Evolutionary conservation across 2,113 vertebrate genomes (phyloP).

Genomic region (Gambusia holbrooki): DNA sequence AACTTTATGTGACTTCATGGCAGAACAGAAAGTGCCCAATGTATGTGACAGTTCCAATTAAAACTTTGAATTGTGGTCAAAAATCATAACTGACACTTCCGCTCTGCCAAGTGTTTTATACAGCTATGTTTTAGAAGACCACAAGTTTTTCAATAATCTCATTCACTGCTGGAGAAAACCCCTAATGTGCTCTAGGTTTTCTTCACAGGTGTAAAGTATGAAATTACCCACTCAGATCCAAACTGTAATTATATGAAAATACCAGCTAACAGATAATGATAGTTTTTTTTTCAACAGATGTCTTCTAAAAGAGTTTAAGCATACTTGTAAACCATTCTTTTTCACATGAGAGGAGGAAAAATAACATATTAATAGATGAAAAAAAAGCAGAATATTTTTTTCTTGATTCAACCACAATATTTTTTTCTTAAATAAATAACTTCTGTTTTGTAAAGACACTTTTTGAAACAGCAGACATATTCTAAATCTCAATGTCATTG

Average conservation of each 20-base stretch:
- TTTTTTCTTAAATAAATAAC: slow-evolving; percentile 99
- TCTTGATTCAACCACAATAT: slow-evolving; percentile 97
- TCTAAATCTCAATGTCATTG: slow-evolving; percentile 93
- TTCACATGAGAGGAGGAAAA: slow-evolving; percentile 49
- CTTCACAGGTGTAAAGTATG: slow-evolving; percentile 53
- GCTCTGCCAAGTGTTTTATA: slow-evolving; percentile 61
- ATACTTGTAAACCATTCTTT: slow-evolving; percentile 75
- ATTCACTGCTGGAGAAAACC: slow-evolving; percentile 55
- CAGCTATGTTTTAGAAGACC: slow-evolving; percentile 61
- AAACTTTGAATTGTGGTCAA: slow-evolving; percentile 54
- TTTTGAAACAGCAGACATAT: slow-evolving; percentile 98
- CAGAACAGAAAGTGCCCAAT: slow-evolving; percentile 35
- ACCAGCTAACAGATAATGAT: slow-evolving; percentile 32
- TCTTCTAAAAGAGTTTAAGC: slow-evolving; percentile 69
- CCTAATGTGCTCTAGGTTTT: slow-evolving; percentile 58
- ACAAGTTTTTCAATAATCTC: slow-evolving; percentile 62
- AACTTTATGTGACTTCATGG: slow-evolving; percentile 37
- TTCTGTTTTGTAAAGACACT: slow-evolving; percentile 99
- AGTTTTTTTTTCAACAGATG: slow-evolving; percentile 35
- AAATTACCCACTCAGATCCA: slow-evolving; percentile 40
- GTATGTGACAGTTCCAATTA: slow-evolving; percentile 57
- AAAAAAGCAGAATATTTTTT: slow-evolving; percentile 93
- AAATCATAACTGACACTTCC: slow-evolving; percentile 40
- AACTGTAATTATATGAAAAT: slow-evolving; percentile 39
- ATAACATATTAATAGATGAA: slow-evolving; percentile 85